These are phyloP conservation scores for Drosophila repletoides DNA, from an alignment of 1,140 invertebrate genomes.

Conservation along the genomic window DNA sequence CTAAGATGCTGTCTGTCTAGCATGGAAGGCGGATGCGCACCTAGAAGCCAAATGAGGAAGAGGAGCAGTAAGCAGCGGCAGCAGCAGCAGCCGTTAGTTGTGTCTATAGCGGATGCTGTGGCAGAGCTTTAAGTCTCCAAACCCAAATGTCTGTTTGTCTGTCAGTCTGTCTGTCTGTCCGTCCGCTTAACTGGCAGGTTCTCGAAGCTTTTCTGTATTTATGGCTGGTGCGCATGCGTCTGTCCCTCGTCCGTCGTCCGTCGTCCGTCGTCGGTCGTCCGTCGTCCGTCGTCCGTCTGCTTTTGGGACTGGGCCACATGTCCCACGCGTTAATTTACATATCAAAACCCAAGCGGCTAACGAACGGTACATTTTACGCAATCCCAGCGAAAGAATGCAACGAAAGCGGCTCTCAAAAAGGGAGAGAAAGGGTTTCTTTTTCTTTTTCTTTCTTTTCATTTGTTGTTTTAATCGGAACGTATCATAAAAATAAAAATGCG, in stretches of 20 bases:
- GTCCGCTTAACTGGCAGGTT: conserved; percentile 24
- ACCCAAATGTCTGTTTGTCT: conserved; percentile 32
- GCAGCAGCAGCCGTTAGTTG: conserved; percentile 5
- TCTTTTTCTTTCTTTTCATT: conserved; percentile 6
- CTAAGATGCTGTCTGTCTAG: conserved; percentile 29
- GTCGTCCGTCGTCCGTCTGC: not conserved
- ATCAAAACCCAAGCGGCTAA: conserved; percentile 65
- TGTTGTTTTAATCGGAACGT: conserved; percentile 44
- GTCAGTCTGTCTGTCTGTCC: conserved; percentile 4
- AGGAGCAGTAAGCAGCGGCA: conserved; percentile 27
- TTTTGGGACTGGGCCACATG: conserved; percentile 52
- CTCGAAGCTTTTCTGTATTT: conserved; percentile 27
- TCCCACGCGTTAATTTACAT: conserved; percentile 76
- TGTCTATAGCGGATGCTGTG: conserved; percentile 66
- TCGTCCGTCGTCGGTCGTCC: conserved; percentile 3
- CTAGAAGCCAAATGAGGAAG: conserved; percentile 68
- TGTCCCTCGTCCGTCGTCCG: not conserved
- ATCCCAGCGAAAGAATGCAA: conserved; percentile 62
- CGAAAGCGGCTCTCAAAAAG: conserved; percentile 41
- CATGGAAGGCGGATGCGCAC: conserved; percentile 70
- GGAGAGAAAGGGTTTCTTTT: conserved; percentile 70
- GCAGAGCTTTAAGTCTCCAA: conserved; percentile 37
- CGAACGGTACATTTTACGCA: conserved; percentile 75
- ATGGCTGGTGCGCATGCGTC: conserved; percentile 16
- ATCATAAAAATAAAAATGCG: conserved; percentile 76